Percentiles rank a stretch among this genome's conserved stretches.
These are phyloP conservation scores for Penaeus vannamei DNA, from an alignment of 1,140 invertebrate species.

Conservation along the genomic window DNA sequence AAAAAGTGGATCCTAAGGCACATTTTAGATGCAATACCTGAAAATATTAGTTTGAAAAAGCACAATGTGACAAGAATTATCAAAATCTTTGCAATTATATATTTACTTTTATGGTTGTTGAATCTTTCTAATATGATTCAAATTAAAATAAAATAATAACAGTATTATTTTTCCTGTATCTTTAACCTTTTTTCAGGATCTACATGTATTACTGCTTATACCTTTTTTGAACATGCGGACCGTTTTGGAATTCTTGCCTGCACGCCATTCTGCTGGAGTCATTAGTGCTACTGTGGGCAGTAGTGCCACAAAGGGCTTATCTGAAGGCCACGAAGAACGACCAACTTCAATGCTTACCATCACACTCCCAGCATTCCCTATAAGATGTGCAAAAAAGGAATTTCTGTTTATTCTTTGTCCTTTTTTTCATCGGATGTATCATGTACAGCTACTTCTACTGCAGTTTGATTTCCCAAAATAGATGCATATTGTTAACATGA, in stretches of 20 bases:
- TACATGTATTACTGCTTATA: background rate
- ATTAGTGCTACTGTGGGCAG: constrained; percentile 44
- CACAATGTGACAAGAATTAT: no score
- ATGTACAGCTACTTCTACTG: background rate
- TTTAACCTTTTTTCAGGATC: background rate
- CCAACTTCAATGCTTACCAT: constrained; percentile 55
- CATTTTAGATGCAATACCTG: no score
- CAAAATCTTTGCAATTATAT: no score
- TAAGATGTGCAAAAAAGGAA: background rate
- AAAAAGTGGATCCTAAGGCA: no score
- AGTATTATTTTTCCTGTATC: background rate
- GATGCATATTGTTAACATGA: background rate
- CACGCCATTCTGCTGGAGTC: constrained; percentile 34
- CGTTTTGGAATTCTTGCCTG: constrained; percentile 39
- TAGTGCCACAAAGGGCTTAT: constrained; percentile 40
- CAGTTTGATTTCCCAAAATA: background rate
- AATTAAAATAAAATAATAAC: background rate
- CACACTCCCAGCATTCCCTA: constrained; percentile 55
- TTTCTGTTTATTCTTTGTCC: no score
- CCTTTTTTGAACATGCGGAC: constrained; percentile 54
- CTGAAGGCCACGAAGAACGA: constrained; percentile 47
- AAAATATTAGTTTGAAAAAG: no score
- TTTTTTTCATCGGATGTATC: background rate
- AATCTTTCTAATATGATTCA: no score
- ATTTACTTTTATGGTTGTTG: no score